These are phyloP conservation scores for Notolabrus celidotus DNA, from an alignment of 2,797 vertebrate species.

Conservation along the genomic window DNA sequence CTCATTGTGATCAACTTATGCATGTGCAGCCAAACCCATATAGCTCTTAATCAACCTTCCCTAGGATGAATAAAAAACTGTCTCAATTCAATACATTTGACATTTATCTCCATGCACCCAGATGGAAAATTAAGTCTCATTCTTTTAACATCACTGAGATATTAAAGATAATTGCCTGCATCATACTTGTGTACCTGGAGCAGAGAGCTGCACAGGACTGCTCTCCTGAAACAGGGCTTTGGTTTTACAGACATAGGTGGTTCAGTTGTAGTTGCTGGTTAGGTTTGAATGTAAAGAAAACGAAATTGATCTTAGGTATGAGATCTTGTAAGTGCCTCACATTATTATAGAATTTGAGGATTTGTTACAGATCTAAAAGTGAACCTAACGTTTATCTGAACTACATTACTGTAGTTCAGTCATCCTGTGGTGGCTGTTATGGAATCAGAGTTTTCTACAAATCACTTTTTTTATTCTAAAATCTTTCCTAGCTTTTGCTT, in stretches of 20 bases:
- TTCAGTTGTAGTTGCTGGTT: too few relatives aligned
- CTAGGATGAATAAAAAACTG: constrained; percentile 72
- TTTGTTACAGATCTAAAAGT: too few relatives aligned
- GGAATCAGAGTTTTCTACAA: too few relatives aligned
- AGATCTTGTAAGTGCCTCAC: too few relatives aligned
- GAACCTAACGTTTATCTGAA: too few relatives aligned
- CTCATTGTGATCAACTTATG: constrained; percentile 59
- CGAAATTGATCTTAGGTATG: too few relatives aligned
- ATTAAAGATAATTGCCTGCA: constrained; percentile 67
- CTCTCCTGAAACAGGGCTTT: constrained; percentile 41
- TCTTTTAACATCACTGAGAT: constrained; percentile 76
- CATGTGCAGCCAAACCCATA: constrained; percentile 53
- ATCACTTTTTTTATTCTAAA: background rate
- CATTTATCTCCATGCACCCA: constrained; percentile 79
- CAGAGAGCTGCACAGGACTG: constrained; percentile 29
- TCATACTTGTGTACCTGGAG: constrained; percentile 50
- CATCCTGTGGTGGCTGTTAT: too few relatives aligned
- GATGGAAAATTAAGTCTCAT: constrained; percentile 81
- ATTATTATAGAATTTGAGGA: too few relatives aligned
- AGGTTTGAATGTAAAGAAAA: too few relatives aligned
- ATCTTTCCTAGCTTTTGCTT: background rate
- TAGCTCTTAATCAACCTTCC: constrained; percentile 63
- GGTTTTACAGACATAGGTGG: constrained; percentile 14
- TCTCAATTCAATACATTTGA: constrained; percentile 77
- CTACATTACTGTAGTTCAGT: too few relatives aligned